These are phyloP conservation scores for Trachops cirrhosus DNA, from an alignment of 2,797 vertebrate genomes.

Conservation along the genomic window DNA sequence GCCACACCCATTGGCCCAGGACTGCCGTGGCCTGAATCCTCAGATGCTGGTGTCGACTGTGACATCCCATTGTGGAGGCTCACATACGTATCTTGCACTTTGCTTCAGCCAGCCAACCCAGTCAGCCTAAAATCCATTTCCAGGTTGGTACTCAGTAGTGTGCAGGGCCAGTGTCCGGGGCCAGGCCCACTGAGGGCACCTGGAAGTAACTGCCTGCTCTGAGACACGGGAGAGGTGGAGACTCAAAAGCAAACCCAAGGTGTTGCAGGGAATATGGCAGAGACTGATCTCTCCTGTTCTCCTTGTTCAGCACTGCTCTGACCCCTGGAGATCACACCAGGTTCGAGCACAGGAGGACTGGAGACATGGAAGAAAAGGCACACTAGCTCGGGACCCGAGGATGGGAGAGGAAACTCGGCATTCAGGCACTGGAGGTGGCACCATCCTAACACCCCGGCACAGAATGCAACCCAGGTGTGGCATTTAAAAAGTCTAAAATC, in stretches of 20 bases:
- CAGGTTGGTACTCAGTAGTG: no score
- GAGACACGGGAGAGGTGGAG: rapidly evolving
- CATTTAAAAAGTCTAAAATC: not conserved
- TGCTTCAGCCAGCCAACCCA: not conserved
- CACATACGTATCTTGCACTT: no score
- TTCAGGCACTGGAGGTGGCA: rapidly evolving
- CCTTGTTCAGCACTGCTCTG: not conserved
- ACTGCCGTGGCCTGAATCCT: no score
- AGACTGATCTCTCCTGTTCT: not conserved
- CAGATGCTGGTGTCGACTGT: not conserved
- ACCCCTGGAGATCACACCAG: not conserved
- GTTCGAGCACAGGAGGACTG: not conserved
- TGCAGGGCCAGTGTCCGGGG: not conserved
- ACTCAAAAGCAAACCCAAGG: not conserved
- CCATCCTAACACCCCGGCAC: not conserved
- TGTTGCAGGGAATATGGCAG: not conserved
- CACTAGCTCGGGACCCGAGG: rapidly evolving
- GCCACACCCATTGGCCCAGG: no score
- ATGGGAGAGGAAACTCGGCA: not conserved
- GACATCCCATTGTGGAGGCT: not conserved
- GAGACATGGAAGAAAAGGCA: not conserved
- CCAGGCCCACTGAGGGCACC: not conserved
- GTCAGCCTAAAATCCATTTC: not conserved
- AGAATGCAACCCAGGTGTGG: no score
- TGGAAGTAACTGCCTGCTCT: rapidly evolving